Evolutionary conservation across 2,888 invertebrate species (phyloP), one percentile per base, ranked within the genome.

Genomic region (Macrophya annulata): DNA sequence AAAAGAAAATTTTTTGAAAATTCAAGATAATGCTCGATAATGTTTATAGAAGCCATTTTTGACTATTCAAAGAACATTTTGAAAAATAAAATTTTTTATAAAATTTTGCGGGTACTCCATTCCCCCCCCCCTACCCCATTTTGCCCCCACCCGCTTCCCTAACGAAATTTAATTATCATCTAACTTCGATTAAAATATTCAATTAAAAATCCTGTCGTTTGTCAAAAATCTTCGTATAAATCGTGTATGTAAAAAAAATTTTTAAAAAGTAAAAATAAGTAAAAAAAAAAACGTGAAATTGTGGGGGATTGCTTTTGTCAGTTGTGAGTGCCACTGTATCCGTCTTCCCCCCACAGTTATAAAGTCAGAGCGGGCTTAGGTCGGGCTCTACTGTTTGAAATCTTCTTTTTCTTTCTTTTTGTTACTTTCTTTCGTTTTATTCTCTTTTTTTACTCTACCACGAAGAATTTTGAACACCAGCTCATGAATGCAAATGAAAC

Each of bases 401-500:
- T 77, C 85, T 85, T 62, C 84, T 84, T 55, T 77, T 68, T 72
- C 17, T 76, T 84, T 83, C 85, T 71, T 65, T 65, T 37, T 21
- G 74, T 31, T 12, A 85, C n/a, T 68, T 83, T 59, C 12, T 83
- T 85, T 87, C 79, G 62, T 59, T 81, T 21, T 37, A 84, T 85
- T 79, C 40, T 85, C 82, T 79, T 74, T 85, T 84, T 71, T 37
- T 10, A n/a, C 37, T 59, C 79, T 87, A 85, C 86, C 81, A 79
- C 88, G 87, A 89, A 90, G 91, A 92, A 92, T 92, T 91, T 90
- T 89, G 85, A 87, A 85, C 86, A 84, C 79, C 86, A 89, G 89
- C 92, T 93, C 92, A 93, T 93, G 92, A 93, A 93, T 93, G 93
- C 91, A 93, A 93, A 93, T 92, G 92, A 93, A 93, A 92, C 91